Conservation (phyloP, 1,140 invertebrate species). For the Drosophila sucinea region DNA sequence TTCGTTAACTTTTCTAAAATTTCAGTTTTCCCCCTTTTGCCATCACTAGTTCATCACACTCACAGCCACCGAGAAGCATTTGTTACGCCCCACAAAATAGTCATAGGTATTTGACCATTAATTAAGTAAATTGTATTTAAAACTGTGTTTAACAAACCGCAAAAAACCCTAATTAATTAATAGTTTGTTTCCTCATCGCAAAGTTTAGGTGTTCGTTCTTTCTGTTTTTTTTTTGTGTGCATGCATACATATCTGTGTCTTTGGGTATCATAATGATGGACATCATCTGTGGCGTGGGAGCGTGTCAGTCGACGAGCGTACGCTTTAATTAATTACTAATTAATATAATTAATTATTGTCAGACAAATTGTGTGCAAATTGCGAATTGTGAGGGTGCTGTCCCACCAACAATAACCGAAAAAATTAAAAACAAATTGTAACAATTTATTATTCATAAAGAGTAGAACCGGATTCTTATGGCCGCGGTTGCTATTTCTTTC, state of each 20-base stretch:
- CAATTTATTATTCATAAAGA: conserved; percentile 52
- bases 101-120: conserved; percentile 66
- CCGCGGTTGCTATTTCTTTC: background rate
- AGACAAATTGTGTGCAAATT: conserved; percentile 33
- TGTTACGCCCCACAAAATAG: conserved; percentile 58
- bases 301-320: conserved; percentile 44
- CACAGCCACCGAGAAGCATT: conserved; percentile 21
- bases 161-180: conserved; percentile 69
- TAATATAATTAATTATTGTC: conserved; percentile 70
- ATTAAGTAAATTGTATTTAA: conserved; percentile 56
- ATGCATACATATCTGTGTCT: background rate
- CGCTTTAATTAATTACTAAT: conserved; percentile 66
- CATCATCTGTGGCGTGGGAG: conserved; percentile 33
- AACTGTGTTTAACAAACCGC: conserved; percentile 58
- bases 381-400: conserved; percentile 37
- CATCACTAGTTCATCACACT: too few relatives aligned
- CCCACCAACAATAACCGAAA: conserved; percentile 2
- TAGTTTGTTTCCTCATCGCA: conserved; percentile 56
- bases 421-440: conserved; percentile 53
- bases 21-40: too few relatives aligned
- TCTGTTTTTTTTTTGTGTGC: background rate
- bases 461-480: conserved; percentile 59
- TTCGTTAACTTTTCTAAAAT: too few relatives aligned
- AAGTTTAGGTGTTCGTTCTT: conserved; percentile 28
- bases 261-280: conserved; percentile 23